A percentile compares a stretch with the other conserved stretches of the same genome.
phyloP scores from a whole-genome alignment of 1,140 invertebrate genomes.

The Wiebesia pumilae region DNA sequence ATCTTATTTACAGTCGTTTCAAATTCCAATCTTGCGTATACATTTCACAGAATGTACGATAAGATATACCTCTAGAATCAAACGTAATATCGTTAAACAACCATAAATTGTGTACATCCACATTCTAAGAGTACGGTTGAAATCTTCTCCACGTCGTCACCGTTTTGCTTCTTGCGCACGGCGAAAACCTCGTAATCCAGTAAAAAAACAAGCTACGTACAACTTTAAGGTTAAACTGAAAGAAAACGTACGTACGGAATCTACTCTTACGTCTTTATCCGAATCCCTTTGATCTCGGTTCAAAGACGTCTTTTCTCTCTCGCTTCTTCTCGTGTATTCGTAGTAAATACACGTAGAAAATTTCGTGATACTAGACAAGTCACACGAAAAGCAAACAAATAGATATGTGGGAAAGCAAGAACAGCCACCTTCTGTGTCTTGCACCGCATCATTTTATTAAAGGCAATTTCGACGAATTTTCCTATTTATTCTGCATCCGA shows the following conservation, averaged over 20 bases:
- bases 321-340: background rate
- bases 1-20: no score
- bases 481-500: background rate
- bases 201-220: conserved; percentile 29
- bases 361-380: background rate
- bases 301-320: conserved; percentile 28
- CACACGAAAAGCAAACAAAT: background rate
- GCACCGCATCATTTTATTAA: conserved; percentile 18
- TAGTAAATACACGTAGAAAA: conserved; percentile 31
- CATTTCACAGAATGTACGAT: background rate
- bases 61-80: background rate
- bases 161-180: background rate
- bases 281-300: conserved; percentile 48
- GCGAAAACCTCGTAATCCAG: conserved; percentile 25
- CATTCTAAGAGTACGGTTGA: conserved; percentile 3
- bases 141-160: background rate
- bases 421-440: background rate
- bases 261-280: conserved; percentile 37
- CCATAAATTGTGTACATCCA: background rate
- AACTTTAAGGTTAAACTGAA: conserved; percentile 1
- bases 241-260: background rate
- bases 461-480: background rate
- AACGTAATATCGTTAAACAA: background rate
- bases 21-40: background rate
- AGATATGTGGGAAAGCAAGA: background rate